Conservation (phyloP, 2,888 invertebrate species). For the Phalera bucephala region DNA sequence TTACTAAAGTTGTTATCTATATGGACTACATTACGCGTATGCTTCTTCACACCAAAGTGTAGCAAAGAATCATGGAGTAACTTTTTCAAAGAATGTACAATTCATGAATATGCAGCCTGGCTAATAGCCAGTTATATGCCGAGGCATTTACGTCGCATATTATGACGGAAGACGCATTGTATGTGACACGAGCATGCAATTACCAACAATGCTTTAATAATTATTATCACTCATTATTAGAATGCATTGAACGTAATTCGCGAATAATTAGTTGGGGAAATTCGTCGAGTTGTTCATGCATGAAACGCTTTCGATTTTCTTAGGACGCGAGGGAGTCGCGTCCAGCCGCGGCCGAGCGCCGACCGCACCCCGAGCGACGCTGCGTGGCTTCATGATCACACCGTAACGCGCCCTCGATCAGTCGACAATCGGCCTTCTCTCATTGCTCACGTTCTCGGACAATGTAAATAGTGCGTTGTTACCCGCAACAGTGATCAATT, state of each 20-base stretch:
- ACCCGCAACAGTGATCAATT: constrained; percentile 41
- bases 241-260: constrained; percentile 56
- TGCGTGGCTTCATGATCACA: constrained; percentile 36
- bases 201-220: constrained; percentile 38
- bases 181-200: constrained; percentile 51
- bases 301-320: constrained; percentile 78
- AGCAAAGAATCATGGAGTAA: no score
- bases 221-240: constrained; percentile 50
- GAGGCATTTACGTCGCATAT: constrained; percentile 4
- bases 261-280: constrained; percentile 73
- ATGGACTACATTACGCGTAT: no score
- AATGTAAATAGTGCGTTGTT: constrained; percentile 61
- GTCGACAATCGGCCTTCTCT: constrained; percentile 63
- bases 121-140: no score
- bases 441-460: constrained; percentile 60
- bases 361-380: constrained; percentile 34
- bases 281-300: constrained; percentile 63
- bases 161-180: constrained; percentile 57
- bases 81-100: no score
- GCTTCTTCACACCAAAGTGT: no score
- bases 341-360: constrained; percentile 32
- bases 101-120: no score
- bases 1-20: no score
- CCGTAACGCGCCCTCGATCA: constrained; percentile 44
- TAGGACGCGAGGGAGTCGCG: constrained; percentile 51